Conservation (phyloP, 2,113 vertebrate species). For the Cyprinodon tularosa region DNA sequence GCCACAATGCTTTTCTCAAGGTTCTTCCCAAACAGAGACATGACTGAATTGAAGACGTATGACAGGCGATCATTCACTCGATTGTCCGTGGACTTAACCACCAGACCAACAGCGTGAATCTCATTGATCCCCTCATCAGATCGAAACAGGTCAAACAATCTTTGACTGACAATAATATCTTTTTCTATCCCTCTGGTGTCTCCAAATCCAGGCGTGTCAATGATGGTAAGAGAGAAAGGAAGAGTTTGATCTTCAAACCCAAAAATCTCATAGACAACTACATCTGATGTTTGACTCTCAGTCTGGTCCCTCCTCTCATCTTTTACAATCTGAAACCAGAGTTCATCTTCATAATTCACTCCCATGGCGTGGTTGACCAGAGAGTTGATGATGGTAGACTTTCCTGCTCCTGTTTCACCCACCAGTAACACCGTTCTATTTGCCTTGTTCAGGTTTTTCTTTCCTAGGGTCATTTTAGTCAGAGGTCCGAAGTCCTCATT, state of each 20-base stretch:
- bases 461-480: constrained; percentile 11
- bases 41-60: not conserved
- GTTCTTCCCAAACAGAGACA: constrained; percentile 21
- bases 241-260: not conserved
- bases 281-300: constrained; percentile 24
- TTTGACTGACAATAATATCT: constrained; percentile 3
- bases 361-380: constrained; percentile 13
- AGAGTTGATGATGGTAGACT: not conserved
- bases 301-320: not conserved
- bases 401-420: constrained; percentile 20
- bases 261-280: constrained; percentile 18
- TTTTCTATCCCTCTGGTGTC: not conserved
- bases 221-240: not conserved
- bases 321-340: constrained; percentile 30
- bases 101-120: constrained; percentile 36
- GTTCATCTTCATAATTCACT: constrained; percentile 17
- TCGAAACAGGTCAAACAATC: constrained; percentile 12
- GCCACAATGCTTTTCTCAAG: constrained; percentile 2
- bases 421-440: constrained; percentile 34
- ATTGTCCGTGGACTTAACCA: constrained; percentile 18
- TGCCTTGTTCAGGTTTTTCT: not conserved
- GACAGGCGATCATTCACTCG: constrained; percentile 15
- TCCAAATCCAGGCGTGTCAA: not conserved
- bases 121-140: constrained; percentile 11
- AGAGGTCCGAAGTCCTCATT: not conserved